Conservation (phyloP, 1,140 invertebrate species). For the Tenebrio molitor region DNA sequence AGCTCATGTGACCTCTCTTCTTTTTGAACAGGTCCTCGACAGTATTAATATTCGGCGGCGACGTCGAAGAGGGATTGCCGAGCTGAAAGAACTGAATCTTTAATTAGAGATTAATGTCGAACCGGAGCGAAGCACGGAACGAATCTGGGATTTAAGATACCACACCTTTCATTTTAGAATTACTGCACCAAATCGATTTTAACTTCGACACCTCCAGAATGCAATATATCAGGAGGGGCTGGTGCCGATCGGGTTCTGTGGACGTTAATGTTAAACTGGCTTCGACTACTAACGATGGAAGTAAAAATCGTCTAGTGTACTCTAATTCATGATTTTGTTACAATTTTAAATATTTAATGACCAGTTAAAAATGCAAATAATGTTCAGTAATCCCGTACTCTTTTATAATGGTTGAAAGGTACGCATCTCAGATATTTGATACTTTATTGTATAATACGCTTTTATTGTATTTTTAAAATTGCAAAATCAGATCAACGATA, state of each 20-base stretch:
- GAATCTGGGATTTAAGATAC: slow-evolving; percentile 11
- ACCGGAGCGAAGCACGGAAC: neutral
- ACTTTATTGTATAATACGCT: no score
- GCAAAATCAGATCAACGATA: no score
- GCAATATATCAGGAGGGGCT: slow-evolving; percentile 24
- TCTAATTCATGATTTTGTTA: no score
- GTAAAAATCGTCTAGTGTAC: neutral
- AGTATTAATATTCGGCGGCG: no score
- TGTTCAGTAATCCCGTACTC: no score
- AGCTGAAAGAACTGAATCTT: slow-evolving; percentile 3
- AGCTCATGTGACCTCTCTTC: slow-evolving; percentile 26
- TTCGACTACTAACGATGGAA: slow-evolving; percentile 5
- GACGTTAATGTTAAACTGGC: neutral
- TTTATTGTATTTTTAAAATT: no score
- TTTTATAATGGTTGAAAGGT: no score
- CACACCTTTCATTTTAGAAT: neutral
- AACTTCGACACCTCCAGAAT: slow-evolving; percentile 23
- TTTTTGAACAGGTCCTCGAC: no score
- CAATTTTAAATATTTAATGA: no score
- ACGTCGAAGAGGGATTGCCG: neutral
- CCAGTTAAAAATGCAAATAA: no score
- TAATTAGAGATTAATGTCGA: slow-evolving; percentile 20
- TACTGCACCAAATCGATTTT: slow-evolving; percentile 28
- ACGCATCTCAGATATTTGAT: no score
- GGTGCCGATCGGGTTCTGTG: neutral